phyloP scores from a whole-genome alignment of 2,888 invertebrate species.

The Noctuana brunneofusca region DNA sequence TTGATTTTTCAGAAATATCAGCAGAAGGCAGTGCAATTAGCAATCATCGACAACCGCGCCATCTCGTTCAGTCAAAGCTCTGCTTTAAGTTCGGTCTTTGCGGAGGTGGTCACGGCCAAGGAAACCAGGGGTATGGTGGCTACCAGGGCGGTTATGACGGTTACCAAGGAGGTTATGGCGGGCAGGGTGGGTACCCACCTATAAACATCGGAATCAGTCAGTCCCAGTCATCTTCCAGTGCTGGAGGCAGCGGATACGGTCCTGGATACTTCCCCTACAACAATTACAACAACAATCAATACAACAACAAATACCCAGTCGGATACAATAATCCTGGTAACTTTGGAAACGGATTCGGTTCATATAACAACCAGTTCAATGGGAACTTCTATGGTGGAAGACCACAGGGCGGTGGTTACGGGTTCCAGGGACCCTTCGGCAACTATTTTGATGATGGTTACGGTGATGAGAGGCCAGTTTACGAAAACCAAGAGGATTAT shows the following conservation, averaged over 20 bases:
- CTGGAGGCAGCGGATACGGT: constrained; percentile 61
- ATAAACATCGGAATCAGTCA: constrained; percentile 77
- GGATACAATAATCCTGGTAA: constrained; percentile 53
- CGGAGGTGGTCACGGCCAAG: constrained; percentile 40
- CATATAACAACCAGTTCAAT: constrained; percentile 68
- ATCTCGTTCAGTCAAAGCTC: constrained; percentile 51
- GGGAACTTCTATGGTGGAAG: constrained; percentile 63
- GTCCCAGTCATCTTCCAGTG: constrained; percentile 70
- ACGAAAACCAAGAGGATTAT: constrained; percentile 44
- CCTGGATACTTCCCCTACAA: constrained; percentile 49
- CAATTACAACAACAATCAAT: constrained; percentile 43
- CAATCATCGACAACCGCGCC: constrained; percentile 50
- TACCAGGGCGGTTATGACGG: constrained; percentile 39
- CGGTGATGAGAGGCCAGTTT: constrained; percentile 37
- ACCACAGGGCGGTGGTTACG: constrained; percentile 38
- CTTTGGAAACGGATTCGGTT: constrained; percentile 59
- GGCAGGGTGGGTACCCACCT: constrained; percentile 49
- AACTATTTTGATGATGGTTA: constrained; percentile 42
- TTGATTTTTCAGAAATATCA: constrained; percentile 28
- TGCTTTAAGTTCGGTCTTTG: constrained; percentile 64
- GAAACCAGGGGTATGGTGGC: constrained; percentile 43
- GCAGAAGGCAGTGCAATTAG: constrained; percentile 42
- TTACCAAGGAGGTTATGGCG: constrained; percentile 46
- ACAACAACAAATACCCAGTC: constrained; percentile 15
- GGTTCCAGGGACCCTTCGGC: constrained; percentile 51